Conservation (phyloP, 1,140 invertebrate species). For the Coelopa frigida region DNA sequence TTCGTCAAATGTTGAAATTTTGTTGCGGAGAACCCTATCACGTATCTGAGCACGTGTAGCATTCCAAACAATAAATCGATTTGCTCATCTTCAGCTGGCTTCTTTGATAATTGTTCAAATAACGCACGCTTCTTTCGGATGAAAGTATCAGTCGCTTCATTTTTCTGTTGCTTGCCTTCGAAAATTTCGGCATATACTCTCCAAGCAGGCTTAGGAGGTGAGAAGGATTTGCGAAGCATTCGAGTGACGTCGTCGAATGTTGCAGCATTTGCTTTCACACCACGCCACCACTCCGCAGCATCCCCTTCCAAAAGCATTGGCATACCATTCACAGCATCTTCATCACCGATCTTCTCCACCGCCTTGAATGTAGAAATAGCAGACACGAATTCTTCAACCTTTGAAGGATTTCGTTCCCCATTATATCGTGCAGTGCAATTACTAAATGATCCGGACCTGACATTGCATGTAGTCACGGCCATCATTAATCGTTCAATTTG, state of each 20-base stretch:
- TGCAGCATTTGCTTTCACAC: background rate
- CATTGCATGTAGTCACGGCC: background rate
- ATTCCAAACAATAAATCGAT: constrained; percentile 19
- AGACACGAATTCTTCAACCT: constrained; percentile 20
- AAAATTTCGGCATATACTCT: constrained; percentile 12
- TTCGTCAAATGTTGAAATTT: too few species aligned
- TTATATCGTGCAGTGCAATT: constrained; percentile 12
- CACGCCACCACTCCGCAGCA: background rate
- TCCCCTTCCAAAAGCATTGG: constrained; percentile 19
- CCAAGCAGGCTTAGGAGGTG: too few species aligned
- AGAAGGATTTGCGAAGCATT: too few species aligned
- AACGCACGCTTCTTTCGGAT: constrained; percentile 9
- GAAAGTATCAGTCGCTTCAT: constrained; percentile 12
- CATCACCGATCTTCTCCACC: constrained; percentile 17
- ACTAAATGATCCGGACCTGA: constrained; percentile 11
- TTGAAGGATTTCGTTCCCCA: constrained; percentile 10
- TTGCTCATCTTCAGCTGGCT: constrained; percentile 2
- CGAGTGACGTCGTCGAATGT: constrained; percentile 14
- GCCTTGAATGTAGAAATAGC: constrained; percentile 16
- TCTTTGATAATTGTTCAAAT: constrained; percentile 5
- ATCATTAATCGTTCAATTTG: constrained; percentile 1
- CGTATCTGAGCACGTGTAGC: constrained; percentile 9
- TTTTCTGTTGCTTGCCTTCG: constrained; percentile 8
- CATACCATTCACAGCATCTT: constrained; percentile 20
- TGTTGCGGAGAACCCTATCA: constrained; percentile 10